A percentile compares a stretch with the other conserved stretches of the same genome.
Conservation (phyloP, 2,113 vertebrate genomes). For the Gorsachius goisagi region DNA sequence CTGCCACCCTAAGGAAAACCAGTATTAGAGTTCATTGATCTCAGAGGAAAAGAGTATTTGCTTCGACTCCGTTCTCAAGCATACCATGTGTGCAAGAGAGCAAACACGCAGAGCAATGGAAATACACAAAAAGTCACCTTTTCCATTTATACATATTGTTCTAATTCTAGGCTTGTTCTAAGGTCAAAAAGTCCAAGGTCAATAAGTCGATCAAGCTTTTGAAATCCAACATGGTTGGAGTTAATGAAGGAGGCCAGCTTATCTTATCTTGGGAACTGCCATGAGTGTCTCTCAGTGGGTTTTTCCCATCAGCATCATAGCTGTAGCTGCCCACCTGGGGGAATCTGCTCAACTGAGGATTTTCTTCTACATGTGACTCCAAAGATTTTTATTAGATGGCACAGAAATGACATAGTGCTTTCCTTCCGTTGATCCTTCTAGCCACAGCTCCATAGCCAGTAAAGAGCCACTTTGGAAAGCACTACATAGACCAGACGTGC, state of each 20-base stretch:
- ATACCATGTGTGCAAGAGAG: neutral
- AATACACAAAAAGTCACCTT: neutral
- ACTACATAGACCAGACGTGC: neutral
- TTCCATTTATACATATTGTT: neutral
- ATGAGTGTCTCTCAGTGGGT: accelerated
- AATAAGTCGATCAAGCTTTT: neutral
- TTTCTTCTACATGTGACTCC: neutral
- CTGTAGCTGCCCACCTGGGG: neutral
- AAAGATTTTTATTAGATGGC: neutral
- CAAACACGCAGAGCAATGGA: neutral
- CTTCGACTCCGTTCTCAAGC: neutral
- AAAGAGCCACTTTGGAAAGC: neutral
- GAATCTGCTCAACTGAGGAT: neutral
- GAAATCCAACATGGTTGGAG: neutral
- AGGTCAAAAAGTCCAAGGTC: neutral
- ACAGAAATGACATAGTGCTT: neutral
- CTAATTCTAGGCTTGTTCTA: neutral
- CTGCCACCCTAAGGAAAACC: neutral
- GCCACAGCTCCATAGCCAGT: neutral
- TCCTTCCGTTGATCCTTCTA: neutral
- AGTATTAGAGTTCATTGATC: neutral
- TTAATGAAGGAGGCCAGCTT: neutral
- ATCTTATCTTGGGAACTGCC: neutral
- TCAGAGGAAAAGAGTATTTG: neutral
- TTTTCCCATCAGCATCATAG: neutral